Evolutionary conservation across 2,888 invertebrate species (phyloP).

Genomic region (Cremastinae sp.): DNA sequence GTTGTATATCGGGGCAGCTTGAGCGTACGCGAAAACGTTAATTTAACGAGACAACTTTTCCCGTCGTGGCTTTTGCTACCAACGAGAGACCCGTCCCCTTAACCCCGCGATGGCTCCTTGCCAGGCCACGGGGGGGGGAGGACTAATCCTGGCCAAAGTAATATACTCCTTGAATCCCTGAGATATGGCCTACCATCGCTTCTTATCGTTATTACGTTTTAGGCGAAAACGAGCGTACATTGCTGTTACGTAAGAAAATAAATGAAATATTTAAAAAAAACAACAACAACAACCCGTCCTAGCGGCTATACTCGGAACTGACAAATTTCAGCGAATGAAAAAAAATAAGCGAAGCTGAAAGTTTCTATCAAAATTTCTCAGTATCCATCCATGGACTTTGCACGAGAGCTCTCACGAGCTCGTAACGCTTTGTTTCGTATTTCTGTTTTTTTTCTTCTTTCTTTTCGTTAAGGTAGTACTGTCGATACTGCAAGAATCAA

Average conservation of each 20-base stretch:
- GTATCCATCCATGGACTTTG: too few relatives aligned
- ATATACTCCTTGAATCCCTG: slow-evolving; percentile 48
- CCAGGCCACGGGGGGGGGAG: slow-evolving; percentile 34
- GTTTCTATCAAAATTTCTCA: too few relatives aligned
- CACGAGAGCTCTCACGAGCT: too few relatives aligned
- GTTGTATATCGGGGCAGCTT: slow-evolving; percentile 22
- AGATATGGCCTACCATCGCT: slow-evolving; percentile 56
- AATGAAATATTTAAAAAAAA: slow-evolving; percentile 13
- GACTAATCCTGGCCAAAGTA: slow-evolving; percentile 52
- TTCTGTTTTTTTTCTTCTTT: too few relatives aligned
- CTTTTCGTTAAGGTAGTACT: too few relatives aligned
- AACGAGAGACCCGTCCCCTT: slow-evolving; percentile 34
- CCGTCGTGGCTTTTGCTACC: slow-evolving; percentile 48
- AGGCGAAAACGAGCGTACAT: slow-evolving; percentile 41
- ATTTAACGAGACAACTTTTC: slow-evolving; percentile 55
- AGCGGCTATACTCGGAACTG: slow-evolving; percentile 5
- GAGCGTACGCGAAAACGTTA: slow-evolving; percentile 53
- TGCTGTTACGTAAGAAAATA: not conserved
- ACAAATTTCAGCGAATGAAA: too few relatives aligned
- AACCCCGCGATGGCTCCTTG: slow-evolving; percentile 28
- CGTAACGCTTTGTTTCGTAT: too few relatives aligned
- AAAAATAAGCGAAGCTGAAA: too few relatives aligned
- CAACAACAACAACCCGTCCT: slow-evolving; percentile 13
- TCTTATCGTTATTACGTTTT: slow-evolving; percentile 58
- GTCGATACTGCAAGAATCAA: too few relatives aligned